Conservation (phyloP, 2,797 vertebrate genomes). For the Chiloscyllium punctatum region DNA sequence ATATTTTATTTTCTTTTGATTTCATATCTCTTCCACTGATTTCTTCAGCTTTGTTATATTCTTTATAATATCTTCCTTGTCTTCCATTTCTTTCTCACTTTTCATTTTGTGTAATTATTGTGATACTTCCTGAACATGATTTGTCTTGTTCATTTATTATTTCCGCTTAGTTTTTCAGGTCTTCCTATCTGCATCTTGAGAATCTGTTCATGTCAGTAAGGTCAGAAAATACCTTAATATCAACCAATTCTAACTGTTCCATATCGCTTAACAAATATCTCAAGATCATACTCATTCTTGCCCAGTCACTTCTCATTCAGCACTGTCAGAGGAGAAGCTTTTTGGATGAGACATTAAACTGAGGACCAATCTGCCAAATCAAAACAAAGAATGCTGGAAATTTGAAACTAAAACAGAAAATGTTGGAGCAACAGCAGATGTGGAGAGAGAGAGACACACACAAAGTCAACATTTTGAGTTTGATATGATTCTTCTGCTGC, state of each 20-base stretch:
- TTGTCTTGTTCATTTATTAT: not conserved
- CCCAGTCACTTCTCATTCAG: not conserved
- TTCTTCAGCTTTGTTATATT: not conserved
- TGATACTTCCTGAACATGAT: not conserved
- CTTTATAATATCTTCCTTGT: not conserved
- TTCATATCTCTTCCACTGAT: not conserved
- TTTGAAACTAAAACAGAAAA: too few relatives aligned
- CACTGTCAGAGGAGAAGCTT: too few relatives aligned
- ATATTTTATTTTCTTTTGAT: not conserved
- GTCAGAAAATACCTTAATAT: not conserved
- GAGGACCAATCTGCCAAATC: too few relatives aligned
- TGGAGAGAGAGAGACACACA: too few relatives aligned
- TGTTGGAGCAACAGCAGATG: too few relatives aligned
- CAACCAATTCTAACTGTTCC: not conserved
- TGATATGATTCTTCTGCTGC: too few relatives aligned
- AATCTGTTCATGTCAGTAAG: not conserved
- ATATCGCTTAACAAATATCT: not conserved
- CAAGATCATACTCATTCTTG: not conserved
- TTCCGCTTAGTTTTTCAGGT: not conserved
- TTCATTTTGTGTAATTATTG: not conserved
- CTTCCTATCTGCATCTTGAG: not conserved
- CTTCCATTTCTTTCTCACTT: not conserved
- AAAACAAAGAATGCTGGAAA: too few relatives aligned
- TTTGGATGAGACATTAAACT: too few relatives aligned
- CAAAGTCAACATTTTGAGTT: too few relatives aligned